These are phyloP conservation scores for Carpatolechia fugitivella DNA, from an alignment of 2,888 invertebrate genomes.

Conservation along the genomic window DNA sequence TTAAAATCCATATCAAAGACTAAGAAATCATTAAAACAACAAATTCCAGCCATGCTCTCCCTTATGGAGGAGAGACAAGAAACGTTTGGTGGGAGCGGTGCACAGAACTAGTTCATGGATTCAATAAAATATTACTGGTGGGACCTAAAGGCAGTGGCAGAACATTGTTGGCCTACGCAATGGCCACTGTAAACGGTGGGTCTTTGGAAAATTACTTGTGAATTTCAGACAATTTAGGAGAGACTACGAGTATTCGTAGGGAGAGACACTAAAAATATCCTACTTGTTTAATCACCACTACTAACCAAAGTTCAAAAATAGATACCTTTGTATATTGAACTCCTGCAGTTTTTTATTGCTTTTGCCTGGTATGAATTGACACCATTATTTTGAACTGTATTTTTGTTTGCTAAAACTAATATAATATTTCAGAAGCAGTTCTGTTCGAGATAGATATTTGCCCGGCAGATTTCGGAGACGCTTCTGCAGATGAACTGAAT, in stretches of 20 bases:
- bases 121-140: conserved; percentile 44
- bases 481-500: conserved; percentile 32
- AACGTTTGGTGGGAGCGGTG: conserved; percentile 60
- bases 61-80: conserved; percentile 48
- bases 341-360: too few species aligned
- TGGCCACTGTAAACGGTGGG: conserved; percentile 53
- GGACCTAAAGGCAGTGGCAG: conserved; percentile 53
- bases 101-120: conserved; percentile 37
- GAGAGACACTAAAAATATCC: too few species aligned
- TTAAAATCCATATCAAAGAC: too few species aligned
- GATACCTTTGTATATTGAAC: too few species aligned
- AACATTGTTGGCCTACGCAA: conserved; percentile 41
- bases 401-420: too few species aligned
- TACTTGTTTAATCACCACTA: too few species aligned
- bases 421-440: conserved; percentile 55
- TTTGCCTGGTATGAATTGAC: too few species aligned
- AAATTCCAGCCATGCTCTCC: conserved; percentile 37
- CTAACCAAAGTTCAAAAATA: too few species aligned
- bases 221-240: too few species aligned
- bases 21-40: too few species aligned
- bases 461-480: conserved; percentile 29
- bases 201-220: background rate
- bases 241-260: too few species aligned
- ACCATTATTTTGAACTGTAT: too few species aligned
- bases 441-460: conserved; percentile 50